Evolutionary conservation across 2,113 vertebrate genomes (phyloP).

Genomic region (Phrynocephalus versicolor): DNA sequence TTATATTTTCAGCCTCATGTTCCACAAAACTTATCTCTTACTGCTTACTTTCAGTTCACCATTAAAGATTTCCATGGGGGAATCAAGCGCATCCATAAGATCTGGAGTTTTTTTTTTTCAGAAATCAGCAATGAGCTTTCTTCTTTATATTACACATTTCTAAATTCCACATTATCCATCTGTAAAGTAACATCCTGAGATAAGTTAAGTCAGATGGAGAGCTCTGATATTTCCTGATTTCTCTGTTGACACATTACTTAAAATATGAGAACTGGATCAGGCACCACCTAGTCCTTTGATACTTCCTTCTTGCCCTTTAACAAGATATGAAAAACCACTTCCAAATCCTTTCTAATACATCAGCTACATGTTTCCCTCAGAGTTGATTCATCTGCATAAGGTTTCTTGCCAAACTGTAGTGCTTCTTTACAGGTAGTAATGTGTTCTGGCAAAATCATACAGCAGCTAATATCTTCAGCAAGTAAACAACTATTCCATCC

Average conservation of each 20-base stretch:
- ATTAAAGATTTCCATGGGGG: background rate
- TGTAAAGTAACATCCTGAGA: slow-evolving; percentile 12
- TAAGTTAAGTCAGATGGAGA: slow-evolving; percentile 27
- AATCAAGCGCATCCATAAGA: background rate
- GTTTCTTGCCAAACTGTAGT: slow-evolving; percentile 60
- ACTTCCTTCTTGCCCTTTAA: slow-evolving; percentile 33
- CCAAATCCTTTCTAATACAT: slow-evolving; percentile 52
- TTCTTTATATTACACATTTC: slow-evolving; percentile 41
- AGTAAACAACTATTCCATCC: slow-evolving; percentile 55
- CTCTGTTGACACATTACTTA: background rate
- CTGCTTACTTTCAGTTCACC: slow-evolving; percentile 2
- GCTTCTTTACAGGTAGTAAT: slow-evolving; percentile 58
- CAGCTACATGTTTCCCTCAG: slow-evolving; percentile 50
- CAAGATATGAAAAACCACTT: slow-evolving; percentile 7
- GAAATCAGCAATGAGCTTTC: slow-evolving; percentile 7
- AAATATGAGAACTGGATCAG: background rate
- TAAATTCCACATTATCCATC: slow-evolving; percentile 40
- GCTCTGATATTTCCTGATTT: slow-evolving; percentile 21
- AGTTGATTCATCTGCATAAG: slow-evolving; percentile 65
- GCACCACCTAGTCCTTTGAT: slow-evolving; percentile 1
- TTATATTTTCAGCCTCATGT: background rate
- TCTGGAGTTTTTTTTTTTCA: background rate
- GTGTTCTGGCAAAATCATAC: slow-evolving; percentile 61
- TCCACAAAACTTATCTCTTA: background rate
- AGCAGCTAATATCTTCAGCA: slow-evolving; percentile 57